Evolutionary conservation across 1,140 invertebrate species (phyloP).

Genomic region (Polypedilum vanderplanki): DNA sequence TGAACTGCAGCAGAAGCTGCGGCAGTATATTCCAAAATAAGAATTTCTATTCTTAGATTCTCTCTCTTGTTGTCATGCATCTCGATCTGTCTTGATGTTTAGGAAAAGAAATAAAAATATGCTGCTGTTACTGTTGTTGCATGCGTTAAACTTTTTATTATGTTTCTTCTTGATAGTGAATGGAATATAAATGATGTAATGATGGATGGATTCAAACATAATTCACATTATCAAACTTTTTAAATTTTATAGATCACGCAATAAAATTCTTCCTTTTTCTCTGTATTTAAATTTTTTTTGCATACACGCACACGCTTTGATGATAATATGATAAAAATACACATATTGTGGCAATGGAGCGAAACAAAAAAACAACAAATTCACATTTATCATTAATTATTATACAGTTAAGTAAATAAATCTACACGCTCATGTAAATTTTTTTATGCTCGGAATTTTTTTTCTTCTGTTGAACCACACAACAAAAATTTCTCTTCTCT

Average conservation of each 20-base stretch:
- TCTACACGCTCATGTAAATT: not conserved
- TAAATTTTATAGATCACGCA: not conserved
- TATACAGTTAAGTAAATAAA: not conserved
- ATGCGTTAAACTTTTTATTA: not conserved
- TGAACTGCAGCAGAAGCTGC: not conserved
- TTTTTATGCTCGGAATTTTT: no score
- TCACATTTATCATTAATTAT: not conserved
- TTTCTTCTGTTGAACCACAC: no score
- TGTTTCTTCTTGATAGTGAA: not conserved
- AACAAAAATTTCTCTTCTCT: no score
- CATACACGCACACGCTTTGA: not conserved
- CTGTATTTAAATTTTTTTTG: not conserved
- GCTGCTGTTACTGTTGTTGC: not conserved
- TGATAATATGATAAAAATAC: not conserved
- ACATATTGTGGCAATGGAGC: not conserved
- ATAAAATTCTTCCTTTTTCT: not conserved
- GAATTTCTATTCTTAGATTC: slow-evolving; percentile 15
- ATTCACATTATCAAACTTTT: not conserved
- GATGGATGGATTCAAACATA: not conserved
- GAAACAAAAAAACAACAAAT: not conserved
- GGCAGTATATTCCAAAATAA: slow-evolving; percentile 22
- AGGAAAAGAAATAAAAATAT: not conserved
- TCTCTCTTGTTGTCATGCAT: not conserved
- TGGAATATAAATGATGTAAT: not conserved
- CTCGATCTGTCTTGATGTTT: not conserved